Percentiles rank a stretch among this genome's conserved stretches.
Evolutionary conservation across 1,140 invertebrate species (phyloP).

Genomic region (Psix sp.): DNA sequence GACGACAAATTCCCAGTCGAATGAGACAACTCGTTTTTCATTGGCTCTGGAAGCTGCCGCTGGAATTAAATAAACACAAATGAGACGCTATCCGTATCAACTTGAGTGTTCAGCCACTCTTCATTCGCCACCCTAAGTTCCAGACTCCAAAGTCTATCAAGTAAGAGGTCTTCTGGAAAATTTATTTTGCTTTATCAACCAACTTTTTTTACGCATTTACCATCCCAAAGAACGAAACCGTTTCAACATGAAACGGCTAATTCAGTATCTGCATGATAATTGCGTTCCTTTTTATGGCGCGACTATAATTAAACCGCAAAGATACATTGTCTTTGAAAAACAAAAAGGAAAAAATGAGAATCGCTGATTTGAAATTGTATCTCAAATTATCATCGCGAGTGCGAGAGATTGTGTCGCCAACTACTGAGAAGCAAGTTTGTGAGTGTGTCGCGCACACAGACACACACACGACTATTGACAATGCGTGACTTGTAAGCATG

Average conservation of each 20-base stretch:
- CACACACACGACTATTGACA: conserved; percentile 26
- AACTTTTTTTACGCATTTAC: no score
- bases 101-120: background rate
- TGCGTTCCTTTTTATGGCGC: background rate
- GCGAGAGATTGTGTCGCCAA: conserved; percentile 26
- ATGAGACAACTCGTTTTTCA: no score
- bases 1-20: no score
- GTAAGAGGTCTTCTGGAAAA: background rate
- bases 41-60: no score
- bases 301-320: conserved; percentile 3
- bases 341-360: background rate
- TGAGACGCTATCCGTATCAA: background rate
- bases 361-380: background rate
- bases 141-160: background rate
- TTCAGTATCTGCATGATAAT: background rate
- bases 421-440: conserved; percentile 18
- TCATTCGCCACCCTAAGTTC: background rate
- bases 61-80: background rate
- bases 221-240: no score
- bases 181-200: no score
- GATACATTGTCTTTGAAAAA: background rate
- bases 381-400: conserved; percentile 3
- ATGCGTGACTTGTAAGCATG: conserved; percentile 46
- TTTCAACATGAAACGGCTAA: no score
- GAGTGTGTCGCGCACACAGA: conserved; percentile 12